phyloP scores from a whole-genome alignment of 2,113 vertebrate genomes.

The Pterophyllum scalare region DNA sequence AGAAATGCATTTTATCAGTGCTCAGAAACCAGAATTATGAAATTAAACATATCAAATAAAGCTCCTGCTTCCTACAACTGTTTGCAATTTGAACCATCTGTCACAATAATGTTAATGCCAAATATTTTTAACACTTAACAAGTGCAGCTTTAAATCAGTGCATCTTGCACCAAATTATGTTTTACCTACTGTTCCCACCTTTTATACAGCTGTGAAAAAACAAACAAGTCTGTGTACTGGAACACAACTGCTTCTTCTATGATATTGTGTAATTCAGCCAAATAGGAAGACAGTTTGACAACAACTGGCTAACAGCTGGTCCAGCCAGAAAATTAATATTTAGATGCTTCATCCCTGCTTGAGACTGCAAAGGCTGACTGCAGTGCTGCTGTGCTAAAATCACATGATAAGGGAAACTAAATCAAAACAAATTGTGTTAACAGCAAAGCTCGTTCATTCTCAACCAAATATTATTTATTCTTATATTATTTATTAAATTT shows the following conservation, averaged over 20 bases:
- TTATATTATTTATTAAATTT: background rate
- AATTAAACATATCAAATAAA: conserved; percentile 10
- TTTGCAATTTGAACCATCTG: conserved; percentile 16
- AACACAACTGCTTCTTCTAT: background rate
- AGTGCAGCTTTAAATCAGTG: background rate
- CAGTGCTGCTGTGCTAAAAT: background rate
- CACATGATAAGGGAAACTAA: background rate
- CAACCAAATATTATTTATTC: fast-evolving
- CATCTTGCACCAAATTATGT: background rate
- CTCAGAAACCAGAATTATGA: conserved; percentile 22
- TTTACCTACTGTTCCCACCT: background rate
- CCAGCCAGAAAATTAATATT: conserved; percentile 5
- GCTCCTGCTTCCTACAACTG: conserved; percentile 16
- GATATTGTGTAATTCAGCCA: background rate
- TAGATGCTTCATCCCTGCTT: background rate
- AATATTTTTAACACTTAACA: conserved; percentile 7
- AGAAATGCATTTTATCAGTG: background rate
- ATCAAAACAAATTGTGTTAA: background rate
- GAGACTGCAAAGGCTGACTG: background rate
- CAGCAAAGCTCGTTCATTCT: background rate
- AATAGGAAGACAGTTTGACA: background rate
- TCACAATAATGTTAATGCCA: conserved; percentile 4
- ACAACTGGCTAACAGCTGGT: background rate
- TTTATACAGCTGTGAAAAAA: background rate
- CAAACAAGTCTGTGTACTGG: fast-evolving